These are phyloP conservation scores for Perithous albicinctus DNA, from an alignment of 2,888 invertebrate species.

Conservation along the genomic window DNA sequence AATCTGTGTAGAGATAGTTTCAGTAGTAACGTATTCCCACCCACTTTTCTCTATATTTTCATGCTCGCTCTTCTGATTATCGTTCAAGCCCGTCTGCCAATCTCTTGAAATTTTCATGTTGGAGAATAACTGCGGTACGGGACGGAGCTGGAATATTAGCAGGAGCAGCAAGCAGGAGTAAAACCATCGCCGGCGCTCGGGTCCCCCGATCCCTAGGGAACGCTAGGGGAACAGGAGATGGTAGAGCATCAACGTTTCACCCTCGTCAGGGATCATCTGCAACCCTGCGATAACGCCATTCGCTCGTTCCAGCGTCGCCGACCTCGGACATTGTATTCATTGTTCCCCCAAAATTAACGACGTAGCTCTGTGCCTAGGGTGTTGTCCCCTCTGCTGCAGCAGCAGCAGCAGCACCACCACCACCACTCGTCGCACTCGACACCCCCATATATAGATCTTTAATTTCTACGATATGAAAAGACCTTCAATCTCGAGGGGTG, in stretches of 20 bases:
- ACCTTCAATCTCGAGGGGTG: constrained; percentile 72
- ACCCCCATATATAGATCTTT: constrained; percentile 74
- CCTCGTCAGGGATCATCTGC: constrained; percentile 76
- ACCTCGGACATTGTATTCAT: constrained; percentile 77
- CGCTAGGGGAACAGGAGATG: constrained; percentile 24
- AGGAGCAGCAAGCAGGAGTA: background rate
- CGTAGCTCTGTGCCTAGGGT: constrained; percentile 3
- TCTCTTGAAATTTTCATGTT: constrained; percentile 73
- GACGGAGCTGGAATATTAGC: background rate
- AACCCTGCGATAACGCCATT: constrained; percentile 77
- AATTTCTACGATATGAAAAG: constrained; percentile 78
- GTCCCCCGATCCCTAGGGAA: constrained; percentile 71
- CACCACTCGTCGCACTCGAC: constrained; percentile 55
- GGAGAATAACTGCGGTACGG: constrained; percentile 67
- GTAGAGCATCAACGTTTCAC: constrained; percentile 44
- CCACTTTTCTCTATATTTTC: background rate
- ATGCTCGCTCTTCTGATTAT: background rate
- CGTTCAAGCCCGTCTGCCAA: background rate
- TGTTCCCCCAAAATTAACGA: constrained; percentile 78
- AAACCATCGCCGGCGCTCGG: too few relatives aligned
- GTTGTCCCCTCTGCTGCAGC: constrained; percentile 11
- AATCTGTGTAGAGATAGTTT: background rate
- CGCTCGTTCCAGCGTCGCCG: constrained; percentile 46
- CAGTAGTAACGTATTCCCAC: too few relatives aligned
- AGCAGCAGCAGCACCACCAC: too few relatives aligned